These are phyloP conservation scores for Clarias fuscus DNA, from an alignment of 2,797 vertebrate species.

Conservation along the genomic window DNA sequence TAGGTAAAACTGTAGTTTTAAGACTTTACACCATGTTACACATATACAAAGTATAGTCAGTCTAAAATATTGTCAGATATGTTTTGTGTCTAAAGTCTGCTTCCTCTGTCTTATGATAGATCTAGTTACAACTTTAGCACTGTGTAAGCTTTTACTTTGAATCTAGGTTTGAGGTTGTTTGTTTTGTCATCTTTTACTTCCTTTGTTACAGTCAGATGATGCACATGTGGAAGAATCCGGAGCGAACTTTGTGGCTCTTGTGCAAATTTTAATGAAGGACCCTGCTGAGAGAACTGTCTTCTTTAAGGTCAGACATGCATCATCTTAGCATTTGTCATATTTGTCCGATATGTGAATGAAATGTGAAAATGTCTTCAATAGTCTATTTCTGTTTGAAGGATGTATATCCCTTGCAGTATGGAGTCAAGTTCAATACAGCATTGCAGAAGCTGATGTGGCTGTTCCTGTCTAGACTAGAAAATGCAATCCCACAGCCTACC, in stretches of 20 bases:
- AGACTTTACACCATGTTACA: not conserved
- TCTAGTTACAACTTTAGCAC: not conserved
- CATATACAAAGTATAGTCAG: not conserved
- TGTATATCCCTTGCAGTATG: conserved; percentile 67
- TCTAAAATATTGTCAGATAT: too few species aligned
- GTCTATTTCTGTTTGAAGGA: conserved; percentile 54
- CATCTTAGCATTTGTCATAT: not conserved
- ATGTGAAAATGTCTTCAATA: not conserved
- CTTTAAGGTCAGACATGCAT: conserved; percentile 66
- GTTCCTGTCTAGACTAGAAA: conserved; percentile 77
- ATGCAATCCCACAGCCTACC: conserved; percentile 70
- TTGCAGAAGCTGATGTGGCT: conserved; percentile 69
- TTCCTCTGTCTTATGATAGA: too few species aligned
- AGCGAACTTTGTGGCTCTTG: conserved; percentile 64
- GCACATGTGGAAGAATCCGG: conserved; percentile 60
- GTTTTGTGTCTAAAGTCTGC: not conserved
- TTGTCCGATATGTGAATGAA: not conserved
- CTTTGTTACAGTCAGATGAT: conserved; percentile 41
- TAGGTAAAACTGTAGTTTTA: not conserved
- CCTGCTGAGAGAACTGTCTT: conserved; percentile 58
- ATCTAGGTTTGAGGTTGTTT: not conserved
- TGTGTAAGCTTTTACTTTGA: not conserved
- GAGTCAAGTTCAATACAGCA: conserved; percentile 64
- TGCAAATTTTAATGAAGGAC: conserved; percentile 60
- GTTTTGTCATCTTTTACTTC: conserved; percentile 7